These are phyloP conservation scores for Spialia ferax DNA, from an alignment of 2,888 invertebrate genomes.

Conservation along the genomic window DNA sequence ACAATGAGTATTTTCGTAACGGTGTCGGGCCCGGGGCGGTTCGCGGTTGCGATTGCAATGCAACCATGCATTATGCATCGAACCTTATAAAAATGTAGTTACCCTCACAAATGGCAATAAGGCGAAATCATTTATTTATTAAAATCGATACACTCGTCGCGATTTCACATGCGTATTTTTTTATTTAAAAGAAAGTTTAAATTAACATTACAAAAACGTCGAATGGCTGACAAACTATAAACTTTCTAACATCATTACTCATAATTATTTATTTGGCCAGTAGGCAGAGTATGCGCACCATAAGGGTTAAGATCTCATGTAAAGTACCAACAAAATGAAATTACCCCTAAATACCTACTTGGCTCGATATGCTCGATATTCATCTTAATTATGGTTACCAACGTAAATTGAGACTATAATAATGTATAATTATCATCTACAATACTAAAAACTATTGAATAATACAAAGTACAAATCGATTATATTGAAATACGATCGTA, in stretches of 20 bases:
- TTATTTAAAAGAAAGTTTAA: background rate
- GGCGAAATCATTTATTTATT: background rate
- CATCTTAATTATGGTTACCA: background rate
- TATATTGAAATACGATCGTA: slow-evolving; percentile 29
- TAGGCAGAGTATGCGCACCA: background rate
- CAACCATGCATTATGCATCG: slow-evolving; percentile 68
- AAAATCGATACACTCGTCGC: background rate
- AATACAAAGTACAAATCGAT: slow-evolving; percentile 19
- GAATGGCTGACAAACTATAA: no score
- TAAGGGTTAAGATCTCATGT: background rate
- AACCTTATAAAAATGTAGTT: slow-evolving; percentile 55
- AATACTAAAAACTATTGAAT: background rate
- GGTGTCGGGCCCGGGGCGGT: slow-evolving; percentile 63
- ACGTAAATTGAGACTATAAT: background rate
- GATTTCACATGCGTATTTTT: background rate
- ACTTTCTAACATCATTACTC: background rate
- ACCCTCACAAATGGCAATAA: slow-evolving; percentile 35
- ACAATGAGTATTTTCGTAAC: slow-evolving; percentile 75
- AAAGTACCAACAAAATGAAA: background rate
- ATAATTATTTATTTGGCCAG: background rate
- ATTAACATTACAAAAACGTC: no score
- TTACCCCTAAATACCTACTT: no score
- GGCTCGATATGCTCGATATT: background rate
- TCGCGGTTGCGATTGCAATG: slow-evolving; percentile 43
- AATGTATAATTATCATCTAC: background rate